These are phyloP conservation scores for Sphyrna mokarran DNA, from an alignment of 2,113 vertebrate genomes.

Conservation along the genomic window DNA sequence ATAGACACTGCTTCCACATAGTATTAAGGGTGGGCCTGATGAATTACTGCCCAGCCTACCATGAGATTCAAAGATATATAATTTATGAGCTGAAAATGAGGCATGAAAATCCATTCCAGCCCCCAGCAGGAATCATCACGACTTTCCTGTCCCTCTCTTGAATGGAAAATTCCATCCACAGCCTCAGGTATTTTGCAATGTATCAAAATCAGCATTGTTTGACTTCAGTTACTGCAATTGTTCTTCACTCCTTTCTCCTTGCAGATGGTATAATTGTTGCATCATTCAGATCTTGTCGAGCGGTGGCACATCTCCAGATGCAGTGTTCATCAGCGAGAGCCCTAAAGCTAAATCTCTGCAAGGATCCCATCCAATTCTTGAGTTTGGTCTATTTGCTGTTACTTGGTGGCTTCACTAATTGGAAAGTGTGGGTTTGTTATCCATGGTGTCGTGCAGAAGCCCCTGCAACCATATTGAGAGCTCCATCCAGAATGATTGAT, in stretches of 20 bases:
- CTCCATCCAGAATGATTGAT: not conserved
- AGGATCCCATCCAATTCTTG: not conserved
- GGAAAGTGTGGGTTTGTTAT: not conserved
- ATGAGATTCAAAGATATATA: too few relatives aligned
- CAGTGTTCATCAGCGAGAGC: not conserved
- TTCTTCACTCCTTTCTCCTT: too few relatives aligned
- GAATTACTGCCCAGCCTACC: too few relatives aligned
- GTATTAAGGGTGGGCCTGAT: too few relatives aligned
- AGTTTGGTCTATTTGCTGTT: not conserved
- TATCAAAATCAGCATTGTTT: not conserved
- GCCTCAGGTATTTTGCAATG: not conserved
- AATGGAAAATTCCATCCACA: too few relatives aligned
- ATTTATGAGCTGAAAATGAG: too few relatives aligned
- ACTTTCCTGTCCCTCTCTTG: too few relatives aligned
- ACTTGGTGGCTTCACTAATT: not conserved
- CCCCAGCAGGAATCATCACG: too few relatives aligned
- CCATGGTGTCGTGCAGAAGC: not conserved
- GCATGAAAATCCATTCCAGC: too few relatives aligned
- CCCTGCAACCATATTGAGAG: too few relatives aligned
- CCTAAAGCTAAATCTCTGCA: not conserved
- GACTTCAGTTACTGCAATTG: not conserved
- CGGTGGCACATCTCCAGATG: constrained; percentile 6
- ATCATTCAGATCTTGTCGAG: not conserved
- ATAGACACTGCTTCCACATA: too few relatives aligned
- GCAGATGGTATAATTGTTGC: not conserved